Percentiles rank a stretch among this genome's conserved stretches.
phyloP scores from a whole-genome alignment of 2,888 invertebrate genomes.

The Trichopoda pennipes region DNA sequence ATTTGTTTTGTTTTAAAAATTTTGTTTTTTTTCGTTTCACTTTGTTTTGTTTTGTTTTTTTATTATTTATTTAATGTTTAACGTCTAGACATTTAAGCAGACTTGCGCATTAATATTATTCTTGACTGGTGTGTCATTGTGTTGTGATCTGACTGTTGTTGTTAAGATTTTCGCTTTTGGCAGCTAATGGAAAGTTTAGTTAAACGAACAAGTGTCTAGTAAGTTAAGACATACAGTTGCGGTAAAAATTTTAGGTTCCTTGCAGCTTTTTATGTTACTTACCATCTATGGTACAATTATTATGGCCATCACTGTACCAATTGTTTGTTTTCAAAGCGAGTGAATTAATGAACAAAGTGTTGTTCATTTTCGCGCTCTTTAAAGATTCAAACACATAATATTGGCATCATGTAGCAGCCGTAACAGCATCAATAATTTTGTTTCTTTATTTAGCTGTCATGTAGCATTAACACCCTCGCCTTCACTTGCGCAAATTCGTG shows the following conservation, averaged over 20 bases:
- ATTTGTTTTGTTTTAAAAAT: constrained; percentile 19
- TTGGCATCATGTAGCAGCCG: constrained; percentile 18
- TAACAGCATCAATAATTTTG: neutral
- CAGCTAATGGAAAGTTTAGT: constrained; percentile 24
- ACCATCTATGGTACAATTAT: neutral
- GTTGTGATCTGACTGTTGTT: constrained; percentile 17
- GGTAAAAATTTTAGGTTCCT: neutral
- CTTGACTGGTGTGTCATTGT: constrained; percentile 22
- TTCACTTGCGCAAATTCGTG: neutral
- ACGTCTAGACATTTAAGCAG: constrained; percentile 70
- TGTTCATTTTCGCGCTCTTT: constrained; percentile 14
- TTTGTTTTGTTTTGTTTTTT: no score
- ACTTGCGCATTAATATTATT: constrained; percentile 67
- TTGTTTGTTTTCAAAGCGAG: constrained; percentile 13
- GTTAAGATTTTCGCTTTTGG: constrained; percentile 41
- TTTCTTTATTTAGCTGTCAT: constrained; percentile 2
- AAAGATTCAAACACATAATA: neutral
- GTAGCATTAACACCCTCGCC: constrained; percentile 14
- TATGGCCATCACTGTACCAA: neutral
- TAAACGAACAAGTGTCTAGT: constrained; percentile 3
- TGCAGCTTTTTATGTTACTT: no score
- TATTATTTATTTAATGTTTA: constrained; percentile 34
- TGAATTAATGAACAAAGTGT: constrained; percentile 39
- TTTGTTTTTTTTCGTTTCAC: constrained; percentile 40
- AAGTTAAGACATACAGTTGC: neutral